Evolutionary conservation across 64 coral and sea anemone species (phyloP).

Genomic region (Exaiptasia diaphana): DNA sequence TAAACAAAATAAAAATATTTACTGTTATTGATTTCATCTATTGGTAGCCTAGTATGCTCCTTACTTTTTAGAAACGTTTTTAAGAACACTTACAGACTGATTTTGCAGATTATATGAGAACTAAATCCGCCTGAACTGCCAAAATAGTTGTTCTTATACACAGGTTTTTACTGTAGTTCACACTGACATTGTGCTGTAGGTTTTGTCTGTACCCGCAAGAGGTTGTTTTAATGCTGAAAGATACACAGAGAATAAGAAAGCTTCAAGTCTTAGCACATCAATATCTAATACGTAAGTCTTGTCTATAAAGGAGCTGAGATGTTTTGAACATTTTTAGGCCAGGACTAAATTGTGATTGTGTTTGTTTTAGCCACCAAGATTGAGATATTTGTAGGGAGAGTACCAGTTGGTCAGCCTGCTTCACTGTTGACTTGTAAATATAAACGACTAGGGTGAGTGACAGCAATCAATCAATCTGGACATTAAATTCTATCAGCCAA

Average conservation of each 20-base stretch:
- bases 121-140: no score
- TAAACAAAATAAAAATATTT: no score
- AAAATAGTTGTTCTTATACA: no score
- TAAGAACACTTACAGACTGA: no score
- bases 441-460: slow-evolving; percentile 79
- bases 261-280: slow-evolving; percentile 89
- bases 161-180: background rate
- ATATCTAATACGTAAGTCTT: slow-evolving; percentile 83
- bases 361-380: slow-evolving; percentile 81
- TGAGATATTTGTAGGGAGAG: slow-evolving; percentile 85
- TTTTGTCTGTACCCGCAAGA: slow-evolving; percentile 99
- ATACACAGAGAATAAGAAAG: slow-evolving; percentile 82
- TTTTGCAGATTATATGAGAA: no score
- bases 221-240: slow-evolving; percentile 72
- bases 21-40: no score
- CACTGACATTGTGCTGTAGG: slow-evolving; percentile 31
- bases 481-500: no score
- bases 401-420: slow-evolving; percentile 66
- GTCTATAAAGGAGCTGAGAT: background rate
- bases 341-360: background rate
- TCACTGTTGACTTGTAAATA: slow-evolving; percentile 89
- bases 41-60: no score
- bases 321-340: background rate
- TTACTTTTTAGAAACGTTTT: no score
- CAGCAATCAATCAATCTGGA: no score